These are phyloP conservation scores for Heteropelma amictum DNA, from an alignment of 2,888 invertebrate genomes.

Conservation along the genomic window DNA sequence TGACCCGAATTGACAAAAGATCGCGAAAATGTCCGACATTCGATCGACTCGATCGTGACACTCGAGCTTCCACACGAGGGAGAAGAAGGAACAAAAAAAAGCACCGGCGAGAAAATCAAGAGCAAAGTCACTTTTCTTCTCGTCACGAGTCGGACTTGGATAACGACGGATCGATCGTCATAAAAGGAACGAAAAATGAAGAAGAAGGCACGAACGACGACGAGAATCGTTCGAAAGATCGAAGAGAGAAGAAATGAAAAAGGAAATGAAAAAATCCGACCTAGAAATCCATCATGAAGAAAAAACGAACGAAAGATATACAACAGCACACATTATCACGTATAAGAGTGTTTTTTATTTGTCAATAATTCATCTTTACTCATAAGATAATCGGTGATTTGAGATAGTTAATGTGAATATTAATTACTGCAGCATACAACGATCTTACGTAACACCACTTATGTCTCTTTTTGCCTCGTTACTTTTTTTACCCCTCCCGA, in stretches of 20 bases:
- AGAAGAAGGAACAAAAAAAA: neutral
- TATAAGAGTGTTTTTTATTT: slow-evolving; percentile 65
- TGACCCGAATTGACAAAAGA: neutral
- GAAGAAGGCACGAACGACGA: neutral
- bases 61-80: neutral
- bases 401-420: slow-evolving; percentile 61
- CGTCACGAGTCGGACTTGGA: slow-evolving; percentile 8
- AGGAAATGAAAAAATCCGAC: slow-evolving; percentile 29
- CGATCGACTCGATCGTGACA: neutral
- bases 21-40: neutral
- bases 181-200: no score
- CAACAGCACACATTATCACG: slow-evolving; percentile 63
- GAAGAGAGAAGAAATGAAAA: no score
- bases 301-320: slow-evolving; percentile 51
- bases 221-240: slow-evolving; percentile 14
- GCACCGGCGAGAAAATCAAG: slow-evolving; percentile 5
- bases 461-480: slow-evolving; percentile 33
- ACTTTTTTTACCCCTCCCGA: neutral
- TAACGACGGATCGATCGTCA: slow-evolving; percentile 5
- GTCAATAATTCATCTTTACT: slow-evolving; percentile 59
- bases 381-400: slow-evolving; percentile 64
- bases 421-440: slow-evolving; percentile 60
- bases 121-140: slow-evolving; percentile 16
- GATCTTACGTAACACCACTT: slow-evolving; percentile 54
- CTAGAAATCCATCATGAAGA: slow-evolving; percentile 11